A percentile compares a stretch with the other conserved stretches of the same genome.
Evolutionary conservation across 2,113 vertebrate species (phyloP).

Genomic region (Cyphomyrus discorhynchus): DNA sequence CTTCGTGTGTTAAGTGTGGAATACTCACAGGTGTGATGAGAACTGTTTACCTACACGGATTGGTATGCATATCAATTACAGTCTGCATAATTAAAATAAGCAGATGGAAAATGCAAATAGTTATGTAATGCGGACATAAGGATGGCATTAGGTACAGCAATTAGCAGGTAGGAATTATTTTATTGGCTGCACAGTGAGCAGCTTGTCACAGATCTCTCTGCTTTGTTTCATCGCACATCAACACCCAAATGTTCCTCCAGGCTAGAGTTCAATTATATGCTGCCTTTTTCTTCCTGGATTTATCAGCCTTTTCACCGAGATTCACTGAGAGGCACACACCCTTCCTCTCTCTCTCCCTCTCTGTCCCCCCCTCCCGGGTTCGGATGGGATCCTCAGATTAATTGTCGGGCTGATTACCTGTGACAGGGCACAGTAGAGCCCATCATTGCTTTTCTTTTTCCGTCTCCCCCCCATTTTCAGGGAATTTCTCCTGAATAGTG

Average conservation of each 20-base stretch:
- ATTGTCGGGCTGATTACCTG: conserved; percentile 31
- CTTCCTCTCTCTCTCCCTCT: neutral
- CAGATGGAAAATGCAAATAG: neutral
- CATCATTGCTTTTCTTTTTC: conserved; percentile 8
- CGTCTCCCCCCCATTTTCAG: conserved; percentile 12
- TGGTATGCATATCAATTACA: neutral
- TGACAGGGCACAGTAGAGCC: conserved; percentile 21
- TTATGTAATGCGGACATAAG: neutral
- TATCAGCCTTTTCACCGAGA: neutral
- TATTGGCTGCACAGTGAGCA: neutral
- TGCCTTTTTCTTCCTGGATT: neutral
- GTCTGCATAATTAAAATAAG: neutral
- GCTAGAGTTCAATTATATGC: neutral
- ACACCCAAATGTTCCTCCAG: neutral
- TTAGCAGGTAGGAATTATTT: neutral
- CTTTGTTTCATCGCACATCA: neutral
- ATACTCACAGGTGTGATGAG: neutral
- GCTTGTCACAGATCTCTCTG: neutral
- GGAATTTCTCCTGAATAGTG: conserved; percentile 40
- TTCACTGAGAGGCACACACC: neutral
- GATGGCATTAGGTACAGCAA: neutral
- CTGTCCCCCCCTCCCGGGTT: neutral
- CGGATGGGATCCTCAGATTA: conserved; percentile 19
- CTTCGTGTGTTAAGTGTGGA: neutral
- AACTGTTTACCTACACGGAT: neutral